Evolutionary conservation across 2,888 invertebrate genomes (phyloP), one percentile per base, ranked within the genome.

Genomic region (Tholera decimalis): DNA sequence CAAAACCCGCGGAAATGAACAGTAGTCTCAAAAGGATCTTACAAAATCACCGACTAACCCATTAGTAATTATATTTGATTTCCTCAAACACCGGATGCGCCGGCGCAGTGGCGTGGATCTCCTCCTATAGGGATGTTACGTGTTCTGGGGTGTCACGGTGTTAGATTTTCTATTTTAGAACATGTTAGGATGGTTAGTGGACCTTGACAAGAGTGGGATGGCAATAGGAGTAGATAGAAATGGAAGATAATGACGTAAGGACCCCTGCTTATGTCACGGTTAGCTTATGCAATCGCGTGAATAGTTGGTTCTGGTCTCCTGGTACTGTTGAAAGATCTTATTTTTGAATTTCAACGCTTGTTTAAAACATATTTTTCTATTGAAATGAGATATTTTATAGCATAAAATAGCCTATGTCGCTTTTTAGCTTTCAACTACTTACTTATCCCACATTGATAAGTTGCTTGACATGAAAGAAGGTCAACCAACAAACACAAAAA

Each of bases 51-150:
- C 46, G 60, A 61, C 53, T 9, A n/a, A 51, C 46, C 18, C 20
- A 22, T 33, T 44, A 9, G 60, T 77, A 79, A 84, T 85, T 81
- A 72, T 60, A 68, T 68, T 77, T 69, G 60, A 78, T 83, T 80
- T 82, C 85, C 85, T 82, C 61, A 60, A 66, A 33, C 62, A 57
- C 63, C 69, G 84, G 84, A 84, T 78, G 84, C 77, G 75, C 46
- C 1, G 13, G 67, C 75, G 78, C 84, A 80, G 37, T 62, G 65
- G 62, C 28, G 77, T 83, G 82, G 63, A 81, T 85, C 85, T 80
- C 85, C 84, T 57, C 46, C 15, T 15, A 22, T 50, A 60, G 69
- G 68, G 62, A 47, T 60, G 55, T 33, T 28, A 49, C 37, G 11
- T 28, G 28, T 28, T 0, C 30, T 68, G 74, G 73, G 75, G 73